Base-by-base conservation (phyloP, 2,113 vertebrate genomes). In the Gila orcuttii region DNA sequence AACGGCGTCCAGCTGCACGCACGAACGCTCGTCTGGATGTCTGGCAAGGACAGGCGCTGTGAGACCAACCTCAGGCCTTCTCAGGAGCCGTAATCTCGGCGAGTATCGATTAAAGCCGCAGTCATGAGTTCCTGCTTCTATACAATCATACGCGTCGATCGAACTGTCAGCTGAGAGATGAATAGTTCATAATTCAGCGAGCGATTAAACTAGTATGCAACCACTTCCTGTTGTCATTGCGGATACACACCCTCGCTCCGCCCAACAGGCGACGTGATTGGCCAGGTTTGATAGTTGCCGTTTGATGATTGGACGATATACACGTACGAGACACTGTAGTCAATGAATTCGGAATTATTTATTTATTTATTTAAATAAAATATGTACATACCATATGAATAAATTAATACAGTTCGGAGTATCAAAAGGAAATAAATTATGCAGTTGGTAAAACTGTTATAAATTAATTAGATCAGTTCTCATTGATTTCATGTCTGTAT, bases 141-240 rank as follows among this genome's bases (percentile, higher is more conserved):
- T 10, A 23, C 55, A 50, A 59, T 82, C 31, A 25, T 17, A 8
- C n/a, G 13, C 31, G 9, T 11, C 15, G 21, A 19, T 25, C 17
- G 11, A 17, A 28, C 33, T 36, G 25, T 52, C 4, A 31, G 3
- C 21, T 74, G 8, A 23, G 13, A 31, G 7, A 73, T 21, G 52
- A 57, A 52, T 13, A 47, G 47, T 25, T 36, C 12, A 8, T 13
- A 25, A 68, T 66, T n/a, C 55, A 75, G 66, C 47, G 5, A 68
- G 86, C 33, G 76, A 50, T 86, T 66, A 82, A 45, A 42, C 6
- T 11, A 17, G 47, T 86, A 45, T 57, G 12, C 57, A 83, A 59
- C 77, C 25, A 90, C 91, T 94, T 95, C 93, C 93, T 91, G 93
- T 92, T 93, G 85, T 91, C 82, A 71, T 90, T 89, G 9, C 7